Base-by-base conservation (phyloP, 2,888 invertebrate genomes). In the Neelides folsomi region DNA sequence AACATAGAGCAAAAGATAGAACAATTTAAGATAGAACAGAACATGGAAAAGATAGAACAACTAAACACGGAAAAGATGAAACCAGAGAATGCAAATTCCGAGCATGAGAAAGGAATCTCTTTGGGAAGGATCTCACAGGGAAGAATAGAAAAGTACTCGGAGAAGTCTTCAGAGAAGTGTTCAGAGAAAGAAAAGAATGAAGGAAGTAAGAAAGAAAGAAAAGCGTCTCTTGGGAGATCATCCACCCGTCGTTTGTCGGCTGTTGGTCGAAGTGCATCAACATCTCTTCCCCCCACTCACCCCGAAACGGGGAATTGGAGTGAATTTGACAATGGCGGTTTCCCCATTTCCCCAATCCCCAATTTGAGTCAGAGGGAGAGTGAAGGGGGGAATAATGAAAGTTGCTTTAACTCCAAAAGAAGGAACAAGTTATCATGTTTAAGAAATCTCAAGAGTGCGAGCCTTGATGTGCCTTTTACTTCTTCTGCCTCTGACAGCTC, bases 401-500 rank as follows among this genome's bases (percentile, higher is more conserved):
- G 27, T 27, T 27, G 27, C 7, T 5, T 3, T 7, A 27, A 7
- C 27, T 27, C 27, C 4, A 27, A 7, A 10, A 43, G 16, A 6
- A 3, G 43, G 43, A 6, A 18, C 16, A 43, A 18, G 43, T 43
- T 43, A 27, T 27, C 15, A 38, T 19, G 42, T 5, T 47, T 58
- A 5, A 51, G 54, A 20, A 52, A 56, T 39, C 49, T 58, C 9
- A 52, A 58, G n/a, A 63, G 62, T 49, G 53, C 59, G 1, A 63
- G 62, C 49, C 55, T 63, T 39, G 62, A 63, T 53, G 59, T 59
- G 12, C 47, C 51, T 18, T 56, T 53, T 39, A 55, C 55, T 1
- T 51, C 51, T 47, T 46, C 49, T 2, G 48, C 55, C 38, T 47
- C 54, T 15, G 56, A 58, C 13, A 19, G 45, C 39, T 50, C 52